Evolutionary conservation across 2,888 invertebrate genomes (phyloP).

Genomic region (Odontothrips loti): DNA sequence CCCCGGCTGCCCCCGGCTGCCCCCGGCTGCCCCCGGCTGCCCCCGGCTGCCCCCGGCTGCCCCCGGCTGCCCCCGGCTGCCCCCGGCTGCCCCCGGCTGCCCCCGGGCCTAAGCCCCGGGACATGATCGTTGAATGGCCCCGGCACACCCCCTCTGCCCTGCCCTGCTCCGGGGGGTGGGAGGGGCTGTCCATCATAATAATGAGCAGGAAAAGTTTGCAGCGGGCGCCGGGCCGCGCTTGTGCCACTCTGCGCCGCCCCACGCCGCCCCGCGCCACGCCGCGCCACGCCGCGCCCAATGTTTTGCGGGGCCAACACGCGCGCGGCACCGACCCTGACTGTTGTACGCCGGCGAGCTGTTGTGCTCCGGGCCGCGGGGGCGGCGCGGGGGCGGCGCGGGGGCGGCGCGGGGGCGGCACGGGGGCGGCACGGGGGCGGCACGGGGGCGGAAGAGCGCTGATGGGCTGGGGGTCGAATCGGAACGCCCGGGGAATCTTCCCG

Average conservation of each 20-base stretch:
- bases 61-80: background rate
- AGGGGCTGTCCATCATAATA: conserved; percentile 15
- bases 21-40: background rate
- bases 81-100: background rate
- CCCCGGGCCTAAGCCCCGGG: background rate
- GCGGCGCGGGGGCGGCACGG: too few relatives aligned
- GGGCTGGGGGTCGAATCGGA: too few relatives aligned
- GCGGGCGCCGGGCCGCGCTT: background rate
- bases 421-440: too few relatives aligned
- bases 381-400: too few relatives aligned
- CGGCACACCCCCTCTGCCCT: background rate
- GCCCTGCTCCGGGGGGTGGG: background rate
- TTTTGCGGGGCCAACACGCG: conserved; percentile 1
- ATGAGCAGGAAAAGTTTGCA: conserved; percentile 12
- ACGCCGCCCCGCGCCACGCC: background rate
- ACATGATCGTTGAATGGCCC: background rate
- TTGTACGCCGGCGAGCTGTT: too few relatives aligned
- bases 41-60: background rate
- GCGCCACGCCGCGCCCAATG: background rate
- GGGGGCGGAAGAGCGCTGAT: too few relatives aligned
- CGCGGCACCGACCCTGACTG: background rate
- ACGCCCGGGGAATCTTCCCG: too few relatives aligned
- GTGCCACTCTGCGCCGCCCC: background rate
- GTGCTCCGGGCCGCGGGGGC: background rate
- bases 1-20: background rate